Conservation (phyloP, 2,797 vertebrate species). For the Hirundo rustica region DNA sequence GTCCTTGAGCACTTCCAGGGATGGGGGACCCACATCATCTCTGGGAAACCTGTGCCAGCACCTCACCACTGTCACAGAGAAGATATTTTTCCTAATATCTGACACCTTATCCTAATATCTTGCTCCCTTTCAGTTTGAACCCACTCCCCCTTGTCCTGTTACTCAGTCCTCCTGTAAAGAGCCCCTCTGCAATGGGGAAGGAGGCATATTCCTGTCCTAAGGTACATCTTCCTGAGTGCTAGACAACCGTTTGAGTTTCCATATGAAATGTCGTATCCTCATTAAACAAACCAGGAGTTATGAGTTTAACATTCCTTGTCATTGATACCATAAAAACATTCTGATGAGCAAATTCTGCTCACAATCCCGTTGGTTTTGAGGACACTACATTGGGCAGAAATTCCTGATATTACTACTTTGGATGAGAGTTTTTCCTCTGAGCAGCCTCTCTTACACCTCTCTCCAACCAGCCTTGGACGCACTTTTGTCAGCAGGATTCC, state of each 20-base stretch:
- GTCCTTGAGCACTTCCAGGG: not conserved
- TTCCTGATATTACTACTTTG: not conserved
- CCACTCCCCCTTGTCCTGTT: not conserved
- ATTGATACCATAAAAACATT: not conserved
- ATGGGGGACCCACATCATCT: not conserved
- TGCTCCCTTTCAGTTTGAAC: not conserved
- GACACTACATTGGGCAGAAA: not conserved
- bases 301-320: not conserved
- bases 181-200: not conserved
- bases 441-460: not conserved
- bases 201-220: not conserved
- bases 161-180: not conserved
- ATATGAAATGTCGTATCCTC: not conserved
- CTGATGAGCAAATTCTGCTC: not conserved
- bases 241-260: not conserved
- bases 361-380: not conserved
- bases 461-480: not conserved
- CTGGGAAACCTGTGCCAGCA: not conserved
- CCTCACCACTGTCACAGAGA: fast-evolving
- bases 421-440: not conserved
- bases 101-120: not conserved
- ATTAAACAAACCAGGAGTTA: not conserved
- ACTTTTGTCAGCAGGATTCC: not conserved
- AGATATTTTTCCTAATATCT: not conserved
- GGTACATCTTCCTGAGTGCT: not conserved